phyloP scores from a whole-genome alignment of 2,113 vertebrate species.

The Gymnobelideus leadbeateri region DNA sequence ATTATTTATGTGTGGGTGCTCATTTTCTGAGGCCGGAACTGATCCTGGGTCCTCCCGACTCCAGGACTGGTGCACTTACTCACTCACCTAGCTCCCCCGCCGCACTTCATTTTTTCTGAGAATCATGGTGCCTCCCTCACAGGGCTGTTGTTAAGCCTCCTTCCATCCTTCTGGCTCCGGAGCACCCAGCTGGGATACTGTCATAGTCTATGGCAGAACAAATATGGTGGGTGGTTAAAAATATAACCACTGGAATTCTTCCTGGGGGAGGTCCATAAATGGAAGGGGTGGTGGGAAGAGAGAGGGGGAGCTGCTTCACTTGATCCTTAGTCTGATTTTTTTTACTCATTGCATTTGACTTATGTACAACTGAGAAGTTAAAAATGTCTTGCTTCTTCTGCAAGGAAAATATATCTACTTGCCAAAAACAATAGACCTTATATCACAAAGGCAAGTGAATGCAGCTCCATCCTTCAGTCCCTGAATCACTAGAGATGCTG shows the following conservation, averaged over 20 bases:
- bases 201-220: neutral
- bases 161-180: neutral
- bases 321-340: constrained; percentile 29
- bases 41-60: too few relatives aligned
- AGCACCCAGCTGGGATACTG: constrained; percentile 6
- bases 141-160: neutral
- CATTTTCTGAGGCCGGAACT: too few relatives aligned
- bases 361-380: constrained; percentile 36
- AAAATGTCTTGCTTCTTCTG: constrained; percentile 54
- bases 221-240: constrained; percentile 31
- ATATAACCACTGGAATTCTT: constrained; percentile 40
- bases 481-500: neutral
- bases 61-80: too few relatives aligned
- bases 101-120: too few relatives aligned
- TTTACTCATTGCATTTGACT: constrained; percentile 37
- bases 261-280: neutral
- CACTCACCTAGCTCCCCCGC: too few relatives aligned
- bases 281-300: too few relatives aligned
- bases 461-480: neutral
- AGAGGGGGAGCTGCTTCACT: neutral
- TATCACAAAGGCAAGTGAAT: neutral
- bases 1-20: too few relatives aligned
- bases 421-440: neutral
- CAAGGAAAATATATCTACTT: constrained; percentile 42
- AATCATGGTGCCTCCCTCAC: neutral